Percentiles rank a stretch among this genome's conserved stretches.
phyloP scores from a whole-genome alignment of 2,113 vertebrate genomes.

The Hypanus sabinus region DNA sequence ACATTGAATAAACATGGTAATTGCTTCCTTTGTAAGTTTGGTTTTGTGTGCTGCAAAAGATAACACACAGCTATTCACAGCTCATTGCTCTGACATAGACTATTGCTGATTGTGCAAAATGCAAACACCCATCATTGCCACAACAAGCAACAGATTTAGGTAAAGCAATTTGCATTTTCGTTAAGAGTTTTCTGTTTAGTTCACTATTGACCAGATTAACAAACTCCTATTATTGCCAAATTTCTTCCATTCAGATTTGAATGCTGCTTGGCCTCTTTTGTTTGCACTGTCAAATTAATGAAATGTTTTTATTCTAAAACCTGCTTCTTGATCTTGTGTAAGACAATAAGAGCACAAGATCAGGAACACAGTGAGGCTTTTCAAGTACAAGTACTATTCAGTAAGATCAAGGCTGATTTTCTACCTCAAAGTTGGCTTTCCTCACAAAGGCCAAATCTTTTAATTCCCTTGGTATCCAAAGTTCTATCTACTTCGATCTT shows the following conservation, averaged over 20 bases:
- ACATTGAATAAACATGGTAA: slow-evolving; percentile 39
- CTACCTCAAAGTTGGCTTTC: too few species aligned
- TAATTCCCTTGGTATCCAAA: too few species aligned
- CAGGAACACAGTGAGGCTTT: too few species aligned
- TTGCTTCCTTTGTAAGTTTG: slow-evolving; percentile 34
- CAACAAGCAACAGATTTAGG: not conserved
- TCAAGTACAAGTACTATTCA: too few species aligned
- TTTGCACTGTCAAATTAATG: not conserved
- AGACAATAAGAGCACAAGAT: too few species aligned
- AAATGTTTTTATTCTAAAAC: too few species aligned
- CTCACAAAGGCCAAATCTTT: too few species aligned
- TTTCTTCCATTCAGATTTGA: not conserved
- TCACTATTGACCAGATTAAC: not conserved
- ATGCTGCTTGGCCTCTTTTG: not conserved
- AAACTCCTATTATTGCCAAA: not conserved
- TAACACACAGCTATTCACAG: slow-evolving; percentile 17
- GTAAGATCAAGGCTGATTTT: too few species aligned
- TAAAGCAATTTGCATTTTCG: not conserved
- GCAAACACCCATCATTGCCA: not conserved
- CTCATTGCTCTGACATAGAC: slow-evolving; percentile 31
- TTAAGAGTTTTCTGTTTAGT: not conserved
- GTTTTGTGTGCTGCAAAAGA: slow-evolving; percentile 30
- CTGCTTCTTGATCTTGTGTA: too few species aligned
- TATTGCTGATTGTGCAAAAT: slow-evolving; percentile 31
- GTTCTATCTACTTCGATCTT: too few species aligned